Evolutionary conservation across 2,888 invertebrate species (phyloP), one percentile per base, ranked within the genome.

Genomic region (Thera britannica): DNA sequence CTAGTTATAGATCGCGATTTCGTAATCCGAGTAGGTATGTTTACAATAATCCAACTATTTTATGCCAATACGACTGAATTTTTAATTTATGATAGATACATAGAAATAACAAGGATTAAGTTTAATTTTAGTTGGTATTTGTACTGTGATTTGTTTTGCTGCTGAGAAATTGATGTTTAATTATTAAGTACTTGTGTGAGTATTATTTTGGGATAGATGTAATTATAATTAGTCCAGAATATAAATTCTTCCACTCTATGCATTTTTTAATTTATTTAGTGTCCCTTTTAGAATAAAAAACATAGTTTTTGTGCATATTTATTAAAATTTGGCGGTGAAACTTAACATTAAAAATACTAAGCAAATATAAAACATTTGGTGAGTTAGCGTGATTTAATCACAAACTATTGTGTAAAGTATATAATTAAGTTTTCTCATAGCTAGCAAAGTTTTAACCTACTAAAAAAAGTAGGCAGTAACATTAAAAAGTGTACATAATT

Each of bases 341-440:
- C 72, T 72, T 73, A 73, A 74, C 60, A 68, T 1, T 49, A 49
- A n/a, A 49, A 67, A 62, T 72, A 76, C 62, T 74, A 77, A 76
- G 72, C 70, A 75, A 74, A 73, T 75, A 35, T 7, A 34, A 9
- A 70, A 75, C 81, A 80, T 86, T 86, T 86, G 86, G 86, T 84
- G 80, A 75, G 64, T 61, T 23, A 56, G 58, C 38, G 82, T 82
- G 85, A 83, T 84, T 79, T 72, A 59, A 86, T 86, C 83, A 86
- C 83, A 36, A 8, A 9, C 44, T 41, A 44, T 2, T 44, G 41
- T 12, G 52, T 9, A 52, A 34, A 52, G 9, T 7, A 52, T 7
- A 9, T 46, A 46, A 7, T 9, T 23, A 23, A 23, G 23, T 23
- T 23, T 23, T 23, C 23, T 23, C 23, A 23, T 23, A 23, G 23